Evolutionary conservation across 2,888 invertebrate genomes (phyloP).

Genomic region (Baronia brevicornis): DNA sequence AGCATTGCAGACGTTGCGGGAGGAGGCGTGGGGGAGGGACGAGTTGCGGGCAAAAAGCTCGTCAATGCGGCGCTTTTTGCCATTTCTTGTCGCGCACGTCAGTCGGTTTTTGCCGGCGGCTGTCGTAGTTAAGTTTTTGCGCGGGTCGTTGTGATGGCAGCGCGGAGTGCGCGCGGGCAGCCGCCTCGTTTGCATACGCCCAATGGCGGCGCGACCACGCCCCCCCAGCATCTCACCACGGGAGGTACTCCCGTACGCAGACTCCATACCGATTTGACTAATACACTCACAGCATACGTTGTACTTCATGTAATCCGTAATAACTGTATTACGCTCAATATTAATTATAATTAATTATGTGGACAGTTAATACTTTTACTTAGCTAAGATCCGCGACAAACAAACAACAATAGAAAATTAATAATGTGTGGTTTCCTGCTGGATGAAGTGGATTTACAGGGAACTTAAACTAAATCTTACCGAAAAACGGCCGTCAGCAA

Average conservation of each 20-base stretch:
- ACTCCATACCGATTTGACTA: too few relatives aligned
- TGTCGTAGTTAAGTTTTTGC: slow-evolving; percentile 38
- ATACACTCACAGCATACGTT: too few relatives aligned
- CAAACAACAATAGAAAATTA: too few relatives aligned
- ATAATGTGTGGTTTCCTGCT: too few relatives aligned
- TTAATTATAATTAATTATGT: too few relatives aligned
- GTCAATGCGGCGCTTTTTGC: slow-evolving; percentile 48
- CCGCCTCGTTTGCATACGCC: slow-evolving; percentile 58
- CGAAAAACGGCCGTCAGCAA: too few relatives aligned
- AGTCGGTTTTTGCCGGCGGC: slow-evolving; percentile 54
- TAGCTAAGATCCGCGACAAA: too few relatives aligned
- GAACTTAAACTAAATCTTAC: too few relatives aligned
- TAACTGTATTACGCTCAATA: too few relatives aligned
- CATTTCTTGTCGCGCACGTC: slow-evolving; percentile 65
- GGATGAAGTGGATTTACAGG: too few relatives aligned
- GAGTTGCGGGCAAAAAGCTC: slow-evolving; percentile 60
- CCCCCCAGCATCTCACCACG: slow-evolving; percentile 18
- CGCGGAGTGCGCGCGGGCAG: slow-evolving; percentile 27
- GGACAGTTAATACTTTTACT: too few relatives aligned
- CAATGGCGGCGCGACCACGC: slow-evolving; percentile 32
- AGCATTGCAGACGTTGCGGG: slow-evolving; percentile 17
- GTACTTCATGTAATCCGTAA: too few relatives aligned
- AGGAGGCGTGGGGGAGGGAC: slow-evolving; percentile 24
- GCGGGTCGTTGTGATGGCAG: slow-evolving; percentile 43
- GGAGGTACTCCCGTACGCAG: slow-evolving; percentile 2